Percentiles rank a stretch among this genome's conserved stretches.
Evolutionary conservation across 2,797 vertebrate species (phyloP).

Genomic region (Manis crassicaudata): DNA sequence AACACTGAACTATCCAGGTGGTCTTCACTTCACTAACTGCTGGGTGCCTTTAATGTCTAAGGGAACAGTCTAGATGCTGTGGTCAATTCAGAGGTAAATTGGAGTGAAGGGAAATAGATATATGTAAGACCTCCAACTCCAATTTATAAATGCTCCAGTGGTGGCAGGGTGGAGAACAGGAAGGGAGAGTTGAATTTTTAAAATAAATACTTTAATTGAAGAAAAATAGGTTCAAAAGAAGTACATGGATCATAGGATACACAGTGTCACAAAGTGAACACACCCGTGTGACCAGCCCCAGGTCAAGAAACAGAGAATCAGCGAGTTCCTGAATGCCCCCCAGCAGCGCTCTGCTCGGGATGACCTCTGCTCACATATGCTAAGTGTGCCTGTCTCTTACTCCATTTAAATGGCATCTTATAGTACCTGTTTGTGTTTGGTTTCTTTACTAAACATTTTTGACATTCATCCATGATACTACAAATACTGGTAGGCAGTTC

Average conservation of each 20-base stretch:
- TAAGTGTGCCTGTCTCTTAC: not conserved
- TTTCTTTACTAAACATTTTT: conserved; percentile 1
- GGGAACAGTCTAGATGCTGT: not conserved
- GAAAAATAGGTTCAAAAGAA: not conserved
- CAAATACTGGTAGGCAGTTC: not conserved
- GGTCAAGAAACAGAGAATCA: not conserved
- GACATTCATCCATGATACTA: not conserved
- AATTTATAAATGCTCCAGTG: not conserved
- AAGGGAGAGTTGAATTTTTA: not conserved
- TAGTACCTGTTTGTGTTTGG: not conserved
- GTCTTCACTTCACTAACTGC: not conserved
- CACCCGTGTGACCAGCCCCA: not conserved
- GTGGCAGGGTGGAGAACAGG: not conserved
- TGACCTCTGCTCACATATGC: not conserved
- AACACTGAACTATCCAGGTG: not conserved
- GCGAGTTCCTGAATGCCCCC: not conserved
- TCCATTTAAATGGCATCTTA: not conserved
- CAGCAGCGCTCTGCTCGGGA: too few species aligned
- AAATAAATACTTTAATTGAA: conserved; percentile 16
- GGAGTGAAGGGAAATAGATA: not conserved
- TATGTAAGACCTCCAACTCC: not conserved
- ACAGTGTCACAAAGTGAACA: not conserved
- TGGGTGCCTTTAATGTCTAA: not conserved
- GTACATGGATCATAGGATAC: not conserved
- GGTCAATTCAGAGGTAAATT: not conserved